These are phyloP conservation scores for Shargacucullia verbasci DNA, from an alignment of 2,888 invertebrate species.

Conservation along the genomic window DNA sequence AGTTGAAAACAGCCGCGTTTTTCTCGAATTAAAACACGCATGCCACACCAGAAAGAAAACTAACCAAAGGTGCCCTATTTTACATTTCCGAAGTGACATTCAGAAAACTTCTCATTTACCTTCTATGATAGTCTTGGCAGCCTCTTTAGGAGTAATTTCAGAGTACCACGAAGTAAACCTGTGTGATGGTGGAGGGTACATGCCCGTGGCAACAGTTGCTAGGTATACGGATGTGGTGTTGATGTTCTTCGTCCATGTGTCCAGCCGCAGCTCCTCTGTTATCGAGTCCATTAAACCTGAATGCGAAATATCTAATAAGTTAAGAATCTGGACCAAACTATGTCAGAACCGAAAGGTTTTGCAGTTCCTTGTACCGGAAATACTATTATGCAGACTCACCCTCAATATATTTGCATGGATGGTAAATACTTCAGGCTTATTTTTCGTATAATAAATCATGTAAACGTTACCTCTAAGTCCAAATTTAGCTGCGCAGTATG, in stretches of 20 bases:
- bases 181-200: conserved; percentile 78
- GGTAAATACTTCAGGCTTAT: too few relatives aligned
- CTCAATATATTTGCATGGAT: too few relatives aligned
- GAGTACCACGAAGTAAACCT: conserved; percentile 79
- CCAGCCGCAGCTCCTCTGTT: conserved; percentile 79
- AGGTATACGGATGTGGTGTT: conserved; percentile 81
- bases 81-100: too few relatives aligned
- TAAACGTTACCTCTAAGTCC: conserved; percentile 75
- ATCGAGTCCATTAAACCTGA: conserved; percentile 83
- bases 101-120: conserved; percentile 70
- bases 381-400: too few relatives aligned
- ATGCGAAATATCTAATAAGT: neutral
- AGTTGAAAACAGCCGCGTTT: too few relatives aligned
- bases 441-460: too few relatives aligned
- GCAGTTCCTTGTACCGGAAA: too few relatives aligned
- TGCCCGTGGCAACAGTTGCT: conserved; percentile 76
- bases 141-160: conserved; percentile 77
- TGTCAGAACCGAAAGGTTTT: too few relatives aligned
- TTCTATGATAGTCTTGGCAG: conserved; percentile 80
- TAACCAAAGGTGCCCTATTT: too few relatives aligned
- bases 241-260: conserved; percentile 82
- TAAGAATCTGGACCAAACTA: neutral
- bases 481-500: conserved; percentile 84
- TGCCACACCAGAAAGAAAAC: too few relatives aligned
- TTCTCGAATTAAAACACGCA: too few relatives aligned